These are phyloP conservation scores for Poeciliopsis occidentalis DNA, from an alignment of 2,113 vertebrate species.

Conservation along the genomic window DNA sequence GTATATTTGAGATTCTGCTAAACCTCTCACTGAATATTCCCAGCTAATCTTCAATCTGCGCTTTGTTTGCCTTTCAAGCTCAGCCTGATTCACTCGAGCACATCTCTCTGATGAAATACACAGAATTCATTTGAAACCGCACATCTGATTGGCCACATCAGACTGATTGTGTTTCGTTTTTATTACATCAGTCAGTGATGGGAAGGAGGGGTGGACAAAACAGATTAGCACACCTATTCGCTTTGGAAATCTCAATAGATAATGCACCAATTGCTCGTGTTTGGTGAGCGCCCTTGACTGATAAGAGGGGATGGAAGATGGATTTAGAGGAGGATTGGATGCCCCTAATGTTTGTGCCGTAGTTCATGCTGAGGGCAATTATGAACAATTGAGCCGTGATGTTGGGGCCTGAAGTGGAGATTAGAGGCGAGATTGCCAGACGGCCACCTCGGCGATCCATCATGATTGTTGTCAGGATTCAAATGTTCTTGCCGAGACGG, in stretches of 20 bases:
- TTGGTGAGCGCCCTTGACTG: slow-evolving; percentile 54
- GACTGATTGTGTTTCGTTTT: background rate
- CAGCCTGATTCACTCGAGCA: background rate
- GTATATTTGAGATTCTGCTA: slow-evolving; percentile 25
- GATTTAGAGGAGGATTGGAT: slow-evolving; percentile 62
- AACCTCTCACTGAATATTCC: slow-evolving; percentile 9
- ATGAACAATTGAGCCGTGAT: slow-evolving; percentile 70
- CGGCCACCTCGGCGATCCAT: slow-evolving; percentile 56
- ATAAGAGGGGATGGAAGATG: slow-evolving; percentile 56
- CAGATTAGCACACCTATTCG: slow-evolving; percentile 39
- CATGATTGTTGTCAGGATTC: slow-evolving; percentile 68
- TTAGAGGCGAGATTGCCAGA: slow-evolving; percentile 69
- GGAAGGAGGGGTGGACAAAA: slow-evolving; percentile 35
- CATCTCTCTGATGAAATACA: slow-evolving; percentile 9
- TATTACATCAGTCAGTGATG: slow-evolving; percentile 35
- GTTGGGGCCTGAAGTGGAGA: slow-evolving; percentile 65
- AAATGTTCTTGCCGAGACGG: slow-evolving; percentile 56
- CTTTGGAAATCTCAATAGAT: slow-evolving; percentile 62
- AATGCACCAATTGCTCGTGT: slow-evolving; percentile 46
- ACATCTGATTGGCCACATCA: background rate
- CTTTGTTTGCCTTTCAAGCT: slow-evolving; percentile 7
- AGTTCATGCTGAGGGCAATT: slow-evolving; percentile 72
- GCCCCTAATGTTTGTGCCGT: slow-evolving; percentile 62
- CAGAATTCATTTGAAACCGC: slow-evolving; percentile 23
- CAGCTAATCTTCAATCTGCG: slow-evolving; percentile 19